Evolutionary conservation across 2,113 vertebrate genomes (phyloP), one percentile per base, ranked within the genome.

Genomic region (Fulmarus glacialis): DNA sequence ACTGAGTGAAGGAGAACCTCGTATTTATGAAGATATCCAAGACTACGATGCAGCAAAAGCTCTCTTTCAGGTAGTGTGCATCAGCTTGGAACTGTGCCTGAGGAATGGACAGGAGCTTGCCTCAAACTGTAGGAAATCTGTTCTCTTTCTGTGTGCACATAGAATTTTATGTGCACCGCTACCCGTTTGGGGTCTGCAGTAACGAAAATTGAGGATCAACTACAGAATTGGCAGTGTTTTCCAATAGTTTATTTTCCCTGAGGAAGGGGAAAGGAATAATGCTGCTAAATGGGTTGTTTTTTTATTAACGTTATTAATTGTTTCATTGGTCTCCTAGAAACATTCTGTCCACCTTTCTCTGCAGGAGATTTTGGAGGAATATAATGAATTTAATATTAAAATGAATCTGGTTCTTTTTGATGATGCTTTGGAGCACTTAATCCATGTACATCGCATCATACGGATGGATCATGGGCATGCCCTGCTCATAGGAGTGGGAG

Each of bases 401-500:
- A 99, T 99, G 99, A 99, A 99, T 53, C 95, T 99, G 58, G 99
- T 99, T 26, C 98, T 99, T 45, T 99, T 99, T 73, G 99, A 99
- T 5, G 99, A 99, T 10, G 99, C 99, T 10, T 96, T 99, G 95
- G 99, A 99, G 87, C 99, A 99, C 95, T 96, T 99, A 72, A 99
- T 99, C 29, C 99, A 98, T 0, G 80, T 99, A 34, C 99, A 99
- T 94, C 99, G 99, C 60, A 98, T 99, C 93, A 98, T 99, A 62
- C 98, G 99, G 10, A 99, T 99, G 97, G 98, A 99, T 96, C 98
- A 97, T 0, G 99, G 99, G 40, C 99, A 99, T 2, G 99, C 99
- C 1, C 97, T 99, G 96, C 98, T 99, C 36, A 99, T 99, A 8
- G 99, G 99, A 1, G 98, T 99, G 4, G 99, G 99, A 2, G 99